Evolutionary conservation across 2,888 invertebrate species (phyloP).

Genomic region (Drosophila hamatofila): DNA sequence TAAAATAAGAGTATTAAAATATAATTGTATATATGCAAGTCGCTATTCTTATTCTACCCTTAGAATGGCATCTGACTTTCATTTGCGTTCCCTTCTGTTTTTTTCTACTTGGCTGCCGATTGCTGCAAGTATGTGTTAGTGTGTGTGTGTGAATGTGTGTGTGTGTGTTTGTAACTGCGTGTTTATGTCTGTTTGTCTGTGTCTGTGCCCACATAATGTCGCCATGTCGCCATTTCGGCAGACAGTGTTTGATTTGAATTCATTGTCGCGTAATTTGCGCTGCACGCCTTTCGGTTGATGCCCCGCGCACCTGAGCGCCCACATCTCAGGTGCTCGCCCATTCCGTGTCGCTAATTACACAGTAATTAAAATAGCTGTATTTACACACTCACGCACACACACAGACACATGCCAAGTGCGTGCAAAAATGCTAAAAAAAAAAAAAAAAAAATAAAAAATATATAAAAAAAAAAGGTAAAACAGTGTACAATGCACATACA

Average conservation of each 20-base stretch:
- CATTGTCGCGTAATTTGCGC: constrained; percentile 74
- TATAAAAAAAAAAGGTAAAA: constrained; percentile 9
- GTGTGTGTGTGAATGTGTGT: constrained; percentile 11
- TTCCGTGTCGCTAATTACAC: constrained; percentile 80
- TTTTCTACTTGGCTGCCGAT: constrained; percentile 48
- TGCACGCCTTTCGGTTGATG: constrained; percentile 57
- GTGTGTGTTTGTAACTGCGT: constrained; percentile 12
- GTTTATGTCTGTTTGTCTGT: constrained; percentile 27
- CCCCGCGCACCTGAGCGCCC: constrained; percentile 14
- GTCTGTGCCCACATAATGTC: constrained; percentile 72
- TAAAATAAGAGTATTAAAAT: constrained; percentile 8
- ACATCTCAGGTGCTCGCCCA: constrained; percentile 52
- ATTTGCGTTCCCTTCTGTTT: constrained; percentile 50
- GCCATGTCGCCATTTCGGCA: constrained; percentile 69
- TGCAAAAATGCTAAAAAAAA: constrained; percentile 69
- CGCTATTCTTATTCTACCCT: neutral
- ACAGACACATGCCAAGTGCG: constrained; percentile 53
- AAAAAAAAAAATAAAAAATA: constrained; percentile 10
- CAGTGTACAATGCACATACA: constrained; percentile 42
- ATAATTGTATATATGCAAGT: neutral
- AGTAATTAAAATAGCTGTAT: constrained; percentile 82
- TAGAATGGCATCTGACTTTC: constrained; percentile 41
- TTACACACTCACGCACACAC: constrained; percentile 56
- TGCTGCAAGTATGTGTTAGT: constrained; percentile 11
- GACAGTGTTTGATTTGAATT: constrained; percentile 82